Conservation (phyloP, 92 coral and sea anemone species). For the Bergia puertoricense region DNA sequence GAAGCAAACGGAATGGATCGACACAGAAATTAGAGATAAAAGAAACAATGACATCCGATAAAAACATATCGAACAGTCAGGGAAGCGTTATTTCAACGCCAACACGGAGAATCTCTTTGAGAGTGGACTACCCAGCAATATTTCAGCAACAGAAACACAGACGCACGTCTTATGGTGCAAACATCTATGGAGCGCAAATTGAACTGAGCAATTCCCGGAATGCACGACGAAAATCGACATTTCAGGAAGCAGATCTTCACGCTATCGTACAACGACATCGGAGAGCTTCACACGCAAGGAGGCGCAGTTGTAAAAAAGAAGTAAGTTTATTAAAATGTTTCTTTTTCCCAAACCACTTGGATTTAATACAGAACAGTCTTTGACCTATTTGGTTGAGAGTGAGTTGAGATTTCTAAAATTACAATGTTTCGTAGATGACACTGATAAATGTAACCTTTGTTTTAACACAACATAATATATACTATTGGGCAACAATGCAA, state of each 20-base stretch:
- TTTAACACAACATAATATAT: background rate
- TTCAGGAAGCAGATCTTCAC: conserved; percentile 18
- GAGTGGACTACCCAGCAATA: conserved; percentile 12
- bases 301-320: conserved; percentile 13
- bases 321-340: background rate
- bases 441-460: no score
- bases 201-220: conserved; percentile 12
- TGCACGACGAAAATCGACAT: conserved; percentile 12
- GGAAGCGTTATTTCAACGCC: background rate
- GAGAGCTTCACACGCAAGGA: conserved; percentile 9
- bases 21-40: conserved; percentile 17
- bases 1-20: conserved; percentile 6
- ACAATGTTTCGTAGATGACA: no score
- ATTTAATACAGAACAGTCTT: background rate
- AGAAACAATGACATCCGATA: background rate
- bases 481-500: background rate
- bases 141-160: background rate
- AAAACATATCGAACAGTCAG: background rate
- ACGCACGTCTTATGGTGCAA: background rate
- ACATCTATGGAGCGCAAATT: background rate
- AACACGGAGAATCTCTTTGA: conserved; percentile 3
- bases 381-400: background rate
- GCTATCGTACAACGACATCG: conserved; percentile 19
- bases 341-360: background rate
- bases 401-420: no score